Conservation (phyloP, 2,888 invertebrate species). For the Microctonus aethiopoides region DNA sequence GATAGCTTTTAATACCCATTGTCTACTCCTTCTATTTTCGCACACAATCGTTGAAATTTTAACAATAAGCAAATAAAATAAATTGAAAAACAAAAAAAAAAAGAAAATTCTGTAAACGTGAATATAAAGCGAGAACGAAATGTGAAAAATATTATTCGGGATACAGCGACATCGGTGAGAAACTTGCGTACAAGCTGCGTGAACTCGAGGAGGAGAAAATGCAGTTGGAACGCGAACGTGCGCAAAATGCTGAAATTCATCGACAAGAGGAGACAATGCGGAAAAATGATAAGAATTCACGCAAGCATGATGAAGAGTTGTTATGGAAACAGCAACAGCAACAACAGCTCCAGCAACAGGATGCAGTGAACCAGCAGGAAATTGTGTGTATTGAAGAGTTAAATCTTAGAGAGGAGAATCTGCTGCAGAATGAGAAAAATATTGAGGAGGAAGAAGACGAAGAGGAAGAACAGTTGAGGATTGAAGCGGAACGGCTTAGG, state of each 20-base stretch:
- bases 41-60: background rate
- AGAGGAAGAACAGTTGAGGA: slow-evolving; percentile 52
- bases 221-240: slow-evolving; percentile 67
- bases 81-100: slow-evolving; percentile 32
- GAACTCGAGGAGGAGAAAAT: slow-evolving; percentile 68
- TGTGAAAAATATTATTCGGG: slow-evolving; percentile 39
- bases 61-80: slow-evolving; percentile 24
- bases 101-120: slow-evolving; percentile 20
- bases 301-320: slow-evolving; percentile 57
- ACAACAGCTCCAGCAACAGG: slow-evolving; percentile 25
- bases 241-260: slow-evolving; percentile 56
- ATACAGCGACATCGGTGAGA: slow-evolving; percentile 68
- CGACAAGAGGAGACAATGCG: slow-evolving; percentile 59
- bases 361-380: slow-evolving; percentile 45
- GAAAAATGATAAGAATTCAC: slow-evolving; percentile 61
- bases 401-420: slow-evolving; percentile 44
- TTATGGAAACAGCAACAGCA: slow-evolving; percentile 48
- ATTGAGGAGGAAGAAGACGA: background rate
- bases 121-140: slow-evolving; percentile 25
- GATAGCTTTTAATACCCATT: slow-evolving; percentile 10
- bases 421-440: background rate
- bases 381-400: slow-evolving; percentile 51
- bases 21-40: background rate
- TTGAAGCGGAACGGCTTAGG: slow-evolving; percentile 55
- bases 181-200: slow-evolving; percentile 71